These are phyloP conservation scores for Chaetops frenatus DNA, from an alignment of 2,113 vertebrate species.

Conservation along the genomic window DNA sequence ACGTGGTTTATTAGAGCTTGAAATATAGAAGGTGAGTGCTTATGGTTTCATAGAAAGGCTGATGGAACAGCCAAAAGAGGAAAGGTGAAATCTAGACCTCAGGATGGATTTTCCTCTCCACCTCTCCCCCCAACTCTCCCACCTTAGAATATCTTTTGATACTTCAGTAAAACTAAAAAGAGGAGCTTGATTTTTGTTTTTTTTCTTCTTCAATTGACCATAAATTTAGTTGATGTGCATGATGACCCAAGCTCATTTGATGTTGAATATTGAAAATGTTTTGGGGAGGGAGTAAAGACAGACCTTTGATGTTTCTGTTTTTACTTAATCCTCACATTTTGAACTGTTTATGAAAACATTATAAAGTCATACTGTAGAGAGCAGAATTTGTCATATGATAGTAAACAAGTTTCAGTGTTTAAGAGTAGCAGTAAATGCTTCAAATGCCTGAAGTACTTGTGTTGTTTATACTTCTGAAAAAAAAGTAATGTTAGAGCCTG, in stretches of 20 bases:
- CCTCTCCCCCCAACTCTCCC: fast-evolving
- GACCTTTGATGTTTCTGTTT: neutral
- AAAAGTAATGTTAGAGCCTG: neutral
- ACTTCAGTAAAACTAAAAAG: neutral
- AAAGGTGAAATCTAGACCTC: neutral
- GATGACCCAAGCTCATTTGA: neutral
- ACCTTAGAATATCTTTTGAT: neutral
- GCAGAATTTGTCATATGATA: neutral
- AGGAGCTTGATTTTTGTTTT: neutral
- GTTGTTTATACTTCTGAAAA: neutral
- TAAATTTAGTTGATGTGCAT: neutral
- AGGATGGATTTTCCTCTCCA: neutral
- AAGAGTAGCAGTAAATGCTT: neutral
- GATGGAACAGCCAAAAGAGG: neutral
- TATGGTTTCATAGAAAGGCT: neutral
- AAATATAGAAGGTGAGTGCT: constrained; percentile 20
- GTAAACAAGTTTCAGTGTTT: neutral
- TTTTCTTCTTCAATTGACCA: neutral
- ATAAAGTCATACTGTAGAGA: neutral
- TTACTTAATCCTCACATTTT: neutral
- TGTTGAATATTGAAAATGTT: neutral
- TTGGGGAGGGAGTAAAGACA: neutral
- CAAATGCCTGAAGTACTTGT: neutral
- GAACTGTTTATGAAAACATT: neutral
- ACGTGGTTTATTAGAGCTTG: constrained; percentile 36